Base-by-base conservation (phyloP, 1,140 invertebrate species). In the Drosophila eugracilis region DNA sequence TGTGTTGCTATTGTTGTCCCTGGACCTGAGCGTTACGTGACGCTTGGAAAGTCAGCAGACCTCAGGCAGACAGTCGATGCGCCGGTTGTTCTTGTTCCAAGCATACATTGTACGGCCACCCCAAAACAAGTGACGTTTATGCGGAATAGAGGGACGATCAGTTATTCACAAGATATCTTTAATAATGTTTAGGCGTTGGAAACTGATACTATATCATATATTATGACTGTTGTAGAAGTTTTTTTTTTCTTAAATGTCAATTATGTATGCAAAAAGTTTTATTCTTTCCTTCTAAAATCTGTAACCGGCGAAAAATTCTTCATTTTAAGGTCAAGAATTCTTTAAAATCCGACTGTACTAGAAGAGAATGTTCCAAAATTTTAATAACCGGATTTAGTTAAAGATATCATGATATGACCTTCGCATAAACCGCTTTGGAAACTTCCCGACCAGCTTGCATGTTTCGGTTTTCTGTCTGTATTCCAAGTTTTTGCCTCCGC, bases 1-100 rank as follows among this genome's bases (percentile, higher is more conserved):
- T 59, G 55, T 59, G 21, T 55, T 37, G 32, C 32, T 12, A 22
- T 37, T 44, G 39, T 24, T 49, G 34, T 48, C 14, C 39, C 17
- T 69, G 66, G 67, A 49, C 53, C 39, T 50, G 80, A n/a, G 71
- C 42, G 80, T 80, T 85, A 85, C 80, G 80, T 85, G 80, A 85
- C 80, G 34, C 5, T 69, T 60, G 69, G 41, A 37, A 58, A 85
- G 80, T 80, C 80, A 59, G 44, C 80, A 75, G 63, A 47, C 48
- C 5, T 30, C 24, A 44, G 55, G 44, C 80, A 75, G 63, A 47
- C 48, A 10, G 41, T 19, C 49, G 55, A 60, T 67, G 79, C 79
- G 65, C 65, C 59, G 49, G 65, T 62, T 79, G 76, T 85, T 79
- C 72, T 79, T 54, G 52, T n/a, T 7, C 14, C 36, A 39, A 39